These are phyloP conservation scores for Esperia sulphurella DNA, from an alignment of 2,888 invertebrate species.

Conservation along the genomic window DNA sequence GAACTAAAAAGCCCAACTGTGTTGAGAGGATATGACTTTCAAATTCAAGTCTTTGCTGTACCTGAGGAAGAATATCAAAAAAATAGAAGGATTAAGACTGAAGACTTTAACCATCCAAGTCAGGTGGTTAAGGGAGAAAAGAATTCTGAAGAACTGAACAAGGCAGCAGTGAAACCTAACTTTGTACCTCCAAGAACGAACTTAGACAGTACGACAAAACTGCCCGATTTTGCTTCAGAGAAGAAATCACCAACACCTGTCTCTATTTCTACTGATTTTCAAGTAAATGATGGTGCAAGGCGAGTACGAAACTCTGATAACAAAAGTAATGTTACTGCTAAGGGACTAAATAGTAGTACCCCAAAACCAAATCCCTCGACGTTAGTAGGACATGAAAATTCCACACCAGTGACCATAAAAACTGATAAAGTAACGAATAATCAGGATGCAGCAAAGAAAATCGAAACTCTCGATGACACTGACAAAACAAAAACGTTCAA, in stretches of 20 bases:
- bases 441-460: neutral
- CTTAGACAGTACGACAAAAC: conserved; percentile 1
- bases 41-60: conserved; percentile 46
- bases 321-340: neutral
- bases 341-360: neutral
- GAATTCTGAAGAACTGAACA: neutral
- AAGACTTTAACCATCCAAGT: neutral
- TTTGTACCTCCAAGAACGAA: neutral
- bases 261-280: neutral
- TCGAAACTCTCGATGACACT: neutral
- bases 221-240: neutral
- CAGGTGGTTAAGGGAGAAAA: neutral
- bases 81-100: neutral
- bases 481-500: neutral
- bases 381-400: neutral
- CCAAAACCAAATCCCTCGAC: neutral
- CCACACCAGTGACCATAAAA: neutral
- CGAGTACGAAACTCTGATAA: neutral
- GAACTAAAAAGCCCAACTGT: conserved; percentile 62
- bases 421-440: neutral
- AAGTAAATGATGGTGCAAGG: neutral
- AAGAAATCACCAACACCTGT: neutral
- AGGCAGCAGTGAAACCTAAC: neutral
- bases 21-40: conserved; percentile 58
- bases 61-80: conserved; percentile 17